Conservation (phyloP, 2,113 vertebrate genomes). For the Typhlomys cinereus region DNA sequence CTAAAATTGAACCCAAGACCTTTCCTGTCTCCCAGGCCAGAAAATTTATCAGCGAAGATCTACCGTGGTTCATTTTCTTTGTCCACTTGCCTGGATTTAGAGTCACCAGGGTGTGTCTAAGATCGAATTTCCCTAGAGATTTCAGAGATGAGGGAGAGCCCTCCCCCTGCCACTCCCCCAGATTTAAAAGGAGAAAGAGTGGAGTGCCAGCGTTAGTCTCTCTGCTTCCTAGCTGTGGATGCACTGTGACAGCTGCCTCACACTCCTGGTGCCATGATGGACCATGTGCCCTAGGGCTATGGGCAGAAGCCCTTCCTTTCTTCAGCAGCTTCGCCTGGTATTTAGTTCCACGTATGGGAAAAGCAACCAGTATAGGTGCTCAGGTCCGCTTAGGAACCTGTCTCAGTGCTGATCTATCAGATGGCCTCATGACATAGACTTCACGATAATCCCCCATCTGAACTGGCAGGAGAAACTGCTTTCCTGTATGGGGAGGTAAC, state of each 20-base stretch:
- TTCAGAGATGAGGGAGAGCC: neutral
- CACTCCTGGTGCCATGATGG: neutral
- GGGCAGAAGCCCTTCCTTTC: neutral
- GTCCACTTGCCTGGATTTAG: neutral
- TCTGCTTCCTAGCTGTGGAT: neutral
- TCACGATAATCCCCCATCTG: neutral
- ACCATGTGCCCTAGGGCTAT: neutral
- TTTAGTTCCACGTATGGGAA: neutral
- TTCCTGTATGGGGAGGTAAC: neutral
- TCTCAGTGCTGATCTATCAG: neutral
- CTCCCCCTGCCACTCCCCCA: too few relatives aligned
- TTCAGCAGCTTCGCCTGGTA: neutral
- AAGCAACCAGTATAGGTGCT: too few relatives aligned
- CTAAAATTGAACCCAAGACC: neutral
- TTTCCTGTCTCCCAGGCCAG: neutral
- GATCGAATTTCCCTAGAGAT: neutral
- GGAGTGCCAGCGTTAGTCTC: neutral
- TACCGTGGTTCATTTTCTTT: neutral
- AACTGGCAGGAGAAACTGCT: neutral
- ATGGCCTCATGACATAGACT: neutral
- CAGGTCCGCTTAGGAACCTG: neutral
- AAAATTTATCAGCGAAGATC: neutral
- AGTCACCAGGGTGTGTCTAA: neutral
- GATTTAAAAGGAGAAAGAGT: neutral
- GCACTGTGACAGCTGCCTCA: too few relatives aligned